phyloP scores from a whole-genome alignment of 1,140 invertebrate genomes.

The Drosophila quadrilineata region DNA sequence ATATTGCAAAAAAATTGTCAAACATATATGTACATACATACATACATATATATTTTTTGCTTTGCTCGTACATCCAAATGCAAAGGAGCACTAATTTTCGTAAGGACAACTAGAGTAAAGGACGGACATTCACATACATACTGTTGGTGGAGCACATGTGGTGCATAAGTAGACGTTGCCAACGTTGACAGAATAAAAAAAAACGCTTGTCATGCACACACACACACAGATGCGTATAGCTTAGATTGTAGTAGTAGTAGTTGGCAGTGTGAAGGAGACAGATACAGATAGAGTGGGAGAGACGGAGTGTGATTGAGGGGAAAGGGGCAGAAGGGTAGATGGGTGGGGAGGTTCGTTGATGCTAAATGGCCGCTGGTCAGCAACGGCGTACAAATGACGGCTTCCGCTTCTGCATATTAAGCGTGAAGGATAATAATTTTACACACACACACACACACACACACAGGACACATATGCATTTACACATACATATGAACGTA shows the following conservation, averaged over 20 bases:
- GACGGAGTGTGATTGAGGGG: too few species aligned
- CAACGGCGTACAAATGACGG: constrained; percentile 76
- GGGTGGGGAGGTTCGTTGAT: constrained; percentile 35
- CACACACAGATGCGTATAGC: background rate
- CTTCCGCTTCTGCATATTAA: constrained; percentile 79
- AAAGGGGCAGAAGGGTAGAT: background rate
- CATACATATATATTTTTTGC: constrained; percentile 50
- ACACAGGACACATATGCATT: constrained; percentile 38
- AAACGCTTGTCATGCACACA: constrained; percentile 31
- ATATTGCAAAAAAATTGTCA: constrained; percentile 63
- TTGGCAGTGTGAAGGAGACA: too few species aligned
- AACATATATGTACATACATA: too few species aligned
- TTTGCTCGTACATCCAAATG: constrained; percentile 42
- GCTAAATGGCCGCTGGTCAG: constrained; percentile 73
- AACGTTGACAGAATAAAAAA: constrained; percentile 67
- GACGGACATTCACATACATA: constrained; percentile 33
- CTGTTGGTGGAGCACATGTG: constrained; percentile 40
- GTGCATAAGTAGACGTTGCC: constrained; percentile 67
- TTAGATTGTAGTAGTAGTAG: background rate
- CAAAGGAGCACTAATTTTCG: constrained; percentile 74
- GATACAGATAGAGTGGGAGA: too few species aligned
- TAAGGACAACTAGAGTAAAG: constrained; percentile 63
- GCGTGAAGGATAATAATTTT: constrained; percentile 79
- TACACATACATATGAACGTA: constrained; percentile 1
- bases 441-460: constrained; percentile 47